phyloP scores from a whole-genome alignment of 2,797 vertebrate species.

The Poliocrania exsul region DNA sequence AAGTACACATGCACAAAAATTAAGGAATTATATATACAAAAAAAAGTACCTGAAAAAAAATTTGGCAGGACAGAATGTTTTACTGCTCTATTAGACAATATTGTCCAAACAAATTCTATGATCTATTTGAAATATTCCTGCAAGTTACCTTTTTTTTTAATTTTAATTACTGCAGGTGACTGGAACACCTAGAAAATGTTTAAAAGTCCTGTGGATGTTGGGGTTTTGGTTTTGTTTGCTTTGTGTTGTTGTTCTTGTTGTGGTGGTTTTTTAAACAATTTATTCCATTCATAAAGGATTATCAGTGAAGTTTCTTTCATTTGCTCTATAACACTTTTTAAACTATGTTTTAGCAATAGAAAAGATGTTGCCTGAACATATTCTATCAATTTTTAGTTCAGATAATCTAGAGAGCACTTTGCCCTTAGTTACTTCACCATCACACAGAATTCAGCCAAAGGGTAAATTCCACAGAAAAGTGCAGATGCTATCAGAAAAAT shows the following conservation, averaged over 20 bases:
- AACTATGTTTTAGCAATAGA: not conserved
- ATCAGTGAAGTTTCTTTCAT: not conserved
- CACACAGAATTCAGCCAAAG: not conserved
- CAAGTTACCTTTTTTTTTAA: not conserved
- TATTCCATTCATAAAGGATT: not conserved
- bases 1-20: not conserved
- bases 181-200: not conserved
- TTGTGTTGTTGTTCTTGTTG: not conserved
- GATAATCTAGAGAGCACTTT: not conserved
- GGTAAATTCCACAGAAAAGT: not conserved
- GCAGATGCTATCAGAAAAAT: not conserved
- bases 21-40: not conserved
- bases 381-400: not conserved
- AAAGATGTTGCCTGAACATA: not conserved
- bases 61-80: not conserved
- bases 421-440: not conserved
- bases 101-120: not conserved
- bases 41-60: not conserved
- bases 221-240: not conserved
- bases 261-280: not conserved
- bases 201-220: accelerated
- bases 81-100: not conserved
- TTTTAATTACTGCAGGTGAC: not conserved
- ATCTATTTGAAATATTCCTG: not conserved
- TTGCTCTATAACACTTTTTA: not conserved